These are phyloP conservation scores for Hiodon tergisus DNA, from an alignment of 2,113 vertebrate genomes.

Conservation along the genomic window DNA sequence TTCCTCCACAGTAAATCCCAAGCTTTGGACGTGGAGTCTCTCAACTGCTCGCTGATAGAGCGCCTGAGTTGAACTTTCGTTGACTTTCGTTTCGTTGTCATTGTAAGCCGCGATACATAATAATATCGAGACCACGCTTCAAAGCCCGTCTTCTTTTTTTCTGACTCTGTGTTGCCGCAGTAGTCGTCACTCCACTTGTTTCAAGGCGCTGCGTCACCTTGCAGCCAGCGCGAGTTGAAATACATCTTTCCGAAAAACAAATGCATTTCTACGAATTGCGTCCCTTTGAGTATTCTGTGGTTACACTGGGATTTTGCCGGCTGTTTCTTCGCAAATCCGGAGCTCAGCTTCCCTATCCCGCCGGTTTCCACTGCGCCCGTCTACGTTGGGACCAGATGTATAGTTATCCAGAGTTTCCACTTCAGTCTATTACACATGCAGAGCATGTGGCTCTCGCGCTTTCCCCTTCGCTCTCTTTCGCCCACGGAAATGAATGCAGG, in stretches of 20 bases:
- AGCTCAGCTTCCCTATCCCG: not conserved
- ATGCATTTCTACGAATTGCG: not conserved
- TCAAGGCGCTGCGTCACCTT: constrained; percentile 57
- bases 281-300: not conserved
- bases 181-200: constrained; percentile 57
- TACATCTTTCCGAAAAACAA: constrained; percentile 18
- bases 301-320: not conserved
- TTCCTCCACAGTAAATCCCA: constrained; percentile 92
- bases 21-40: constrained; percentile 86
- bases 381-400: constrained; percentile 19
- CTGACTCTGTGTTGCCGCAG: constrained; percentile 40
- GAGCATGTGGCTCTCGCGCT: constrained; percentile 6
- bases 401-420: constrained; percentile 24
- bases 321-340: not conserved
- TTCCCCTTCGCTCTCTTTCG: not conserved
- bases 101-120: constrained; percentile 61
- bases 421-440: constrained; percentile 23
- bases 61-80: constrained; percentile 74
- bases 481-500: no score
- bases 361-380: constrained; percentile 5
- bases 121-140: constrained; percentile 19
- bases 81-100: constrained; percentile 67
- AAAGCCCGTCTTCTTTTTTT: not conserved
- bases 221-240: constrained; percentile 25
- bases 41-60: constrained; percentile 91